Base-by-base conservation (phyloP, 2,797 vertebrate species). In the Lacerta viridis region DNA sequence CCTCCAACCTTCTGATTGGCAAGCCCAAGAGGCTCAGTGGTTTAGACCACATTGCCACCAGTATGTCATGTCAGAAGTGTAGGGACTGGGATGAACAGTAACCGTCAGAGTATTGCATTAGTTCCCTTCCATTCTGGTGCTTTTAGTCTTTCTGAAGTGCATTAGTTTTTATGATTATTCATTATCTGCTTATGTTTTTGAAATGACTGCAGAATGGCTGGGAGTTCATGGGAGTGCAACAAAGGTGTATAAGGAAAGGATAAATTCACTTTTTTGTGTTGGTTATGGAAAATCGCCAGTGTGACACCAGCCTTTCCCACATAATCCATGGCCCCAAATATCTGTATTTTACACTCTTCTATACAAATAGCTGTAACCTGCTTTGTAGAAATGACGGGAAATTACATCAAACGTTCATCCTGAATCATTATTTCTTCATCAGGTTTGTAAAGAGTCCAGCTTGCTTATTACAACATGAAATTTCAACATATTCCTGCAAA, bases 391-490 rank as follows among this genome's bases (percentile, higher is more conserved):
- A 36, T 66, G 46, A 41, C 0, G 0, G 87, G 69, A 84, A 87
- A 7, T 66, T 1, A 5, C 23, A 2, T 39, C 69, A 80, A 27
- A 1, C 71, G 89, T 86, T 80, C 79, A 8, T 88, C 82, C 72
- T 41, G 39, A 80, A 85, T 13, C 64, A 75, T 33, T 27, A 0
- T 85, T 68, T 88, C 46, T 10, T 89, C 85, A 4, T 88, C 10
- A 89, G 27, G 55, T 43, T 4, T 66, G 7, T 33, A 7, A 46
- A 77, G 7, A 17, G 76, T 89, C 39, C 82, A 55, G 2, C 90
- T 43, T 17, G 1, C 41, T 76, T 82, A 41, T 11, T 87, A 41
- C 0, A 0, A 29, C 29, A n/a, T 74, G 81, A 29, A 69, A 75
- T 86, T 91, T 7, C 68, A 83, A 50, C 20, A 75, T 7, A 17